Evolutionary conservation across 2,888 invertebrate species (phyloP).

Genomic region (Rhingia rostrata): DNA sequence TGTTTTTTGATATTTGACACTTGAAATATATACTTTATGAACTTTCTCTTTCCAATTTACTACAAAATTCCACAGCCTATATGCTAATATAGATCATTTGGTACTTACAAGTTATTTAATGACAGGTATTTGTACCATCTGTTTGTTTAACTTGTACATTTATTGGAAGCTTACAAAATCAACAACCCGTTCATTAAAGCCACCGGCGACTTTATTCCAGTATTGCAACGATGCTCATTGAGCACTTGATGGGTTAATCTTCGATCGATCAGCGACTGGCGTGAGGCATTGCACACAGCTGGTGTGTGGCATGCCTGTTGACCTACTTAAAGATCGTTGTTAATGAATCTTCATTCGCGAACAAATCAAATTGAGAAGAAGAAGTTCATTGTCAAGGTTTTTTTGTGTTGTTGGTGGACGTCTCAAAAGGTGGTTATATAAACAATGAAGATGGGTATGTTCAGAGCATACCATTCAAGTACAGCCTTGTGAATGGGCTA

Average conservation of each 20-base stretch:
- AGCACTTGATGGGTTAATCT: conserved; percentile 24
- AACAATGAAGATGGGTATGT: conserved; percentile 29
- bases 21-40: conserved; percentile 2
- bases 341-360: conserved; percentile 60
- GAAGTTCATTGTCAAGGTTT: conserved; percentile 72
- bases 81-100: conserved; percentile 5
- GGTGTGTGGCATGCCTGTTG: conserved; percentile 35
- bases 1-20: conserved; percentile 18
- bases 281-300: not conserved
- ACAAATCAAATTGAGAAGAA: conserved; percentile 47
- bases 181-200: conserved; percentile 34
- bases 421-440: conserved; percentile 23
- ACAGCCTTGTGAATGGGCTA: conserved; percentile 33
- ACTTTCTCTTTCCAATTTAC: conserved; percentile 43
- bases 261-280: conserved; percentile 24
- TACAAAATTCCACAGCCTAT: conserved; percentile 8
- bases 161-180: not conserved
- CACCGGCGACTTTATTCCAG: conserved; percentile 8
- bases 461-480: conserved; percentile 12
- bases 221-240: conserved; percentile 40
- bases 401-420: conserved; percentile 29
- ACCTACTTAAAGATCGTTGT: conserved; percentile 62
- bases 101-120: conserved; percentile 18
- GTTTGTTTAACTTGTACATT: not conserved
- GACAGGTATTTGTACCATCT: conserved; percentile 23